Evolutionary conservation across 2,888 invertebrate species (phyloP), one percentile per base, ranked within the genome.

Genomic region (Cheilosia soror): DNA sequence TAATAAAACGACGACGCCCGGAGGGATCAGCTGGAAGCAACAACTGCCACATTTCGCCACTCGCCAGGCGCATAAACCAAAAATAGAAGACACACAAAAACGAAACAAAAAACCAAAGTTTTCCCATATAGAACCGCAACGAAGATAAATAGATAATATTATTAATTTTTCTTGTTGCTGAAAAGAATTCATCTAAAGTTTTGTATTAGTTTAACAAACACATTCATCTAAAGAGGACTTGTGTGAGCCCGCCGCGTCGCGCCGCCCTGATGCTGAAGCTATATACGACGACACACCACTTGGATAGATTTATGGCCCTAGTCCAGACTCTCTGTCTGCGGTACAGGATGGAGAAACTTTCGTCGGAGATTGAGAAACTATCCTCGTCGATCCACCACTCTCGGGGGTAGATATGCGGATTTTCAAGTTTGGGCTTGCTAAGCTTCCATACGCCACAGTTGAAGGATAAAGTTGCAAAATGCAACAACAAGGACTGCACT

Each of bases 91-190:
- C 47, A 65, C 25, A n/a, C 33, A 62, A 55, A 66, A 57, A 75
- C 55, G 44, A 49, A 31, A 25, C 9, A 66, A 66, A 68, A 68
- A 76, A 51, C 49, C 27, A 69, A 82, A 78, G 49, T 84, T 87
- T 87, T 57, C 63, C 65, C 77, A 82, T 68, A 84, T 84, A 88
- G 84, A 66, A 87, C 87, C 88, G 68, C 88, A 88, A 88, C 88
- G 88, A 88, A 88, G 88, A 88, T 88, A 88, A 88, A 88, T 88
- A 88, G 88, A 88, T 88, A 88, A 88, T 87, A 88, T 88, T 88
- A 88, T 88, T 88, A 88, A 88, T 88, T 88, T 88, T 88, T 87
- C 87, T 87, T 88, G 87, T 85, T 88, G 88, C 87, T 88, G 88
- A 88, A 88, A 83, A 88, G 88, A 88, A 88, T 87, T 88, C 88